These are phyloP conservation scores for Onychorhynchus coronatus DNA, from an alignment of 2,113 vertebrate species.

Conservation along the genomic window DNA sequence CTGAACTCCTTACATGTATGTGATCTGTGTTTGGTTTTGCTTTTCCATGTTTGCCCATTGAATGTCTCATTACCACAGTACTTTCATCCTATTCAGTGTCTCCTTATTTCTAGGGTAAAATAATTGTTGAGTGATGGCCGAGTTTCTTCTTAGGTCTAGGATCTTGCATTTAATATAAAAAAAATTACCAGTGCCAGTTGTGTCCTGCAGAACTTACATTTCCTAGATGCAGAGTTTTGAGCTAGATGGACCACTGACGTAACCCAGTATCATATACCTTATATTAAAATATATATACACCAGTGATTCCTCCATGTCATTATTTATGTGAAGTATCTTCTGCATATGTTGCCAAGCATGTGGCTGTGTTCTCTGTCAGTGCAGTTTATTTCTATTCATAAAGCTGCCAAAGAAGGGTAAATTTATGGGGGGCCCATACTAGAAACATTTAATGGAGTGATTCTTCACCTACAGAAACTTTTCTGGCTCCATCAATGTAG, in stretches of 20 bases:
- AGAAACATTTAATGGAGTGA: not conserved
- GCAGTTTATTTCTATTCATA: not conserved
- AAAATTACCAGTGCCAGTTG: not conserved
- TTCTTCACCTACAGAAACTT: not conserved
- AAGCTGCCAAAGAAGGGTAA: not conserved
- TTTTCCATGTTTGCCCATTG: not conserved
- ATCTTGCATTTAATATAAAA: not conserved
- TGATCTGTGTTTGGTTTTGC: not conserved
- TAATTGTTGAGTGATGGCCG: not conserved
- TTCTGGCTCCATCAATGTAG: not conserved
- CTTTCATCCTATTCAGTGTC: not conserved
- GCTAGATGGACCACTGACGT: not conserved
- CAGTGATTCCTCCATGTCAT: not conserved
- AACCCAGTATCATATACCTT: not conserved
- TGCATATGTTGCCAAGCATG: not conserved
- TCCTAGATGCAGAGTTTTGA: not conserved
- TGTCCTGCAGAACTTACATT: not conserved
- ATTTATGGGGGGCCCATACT: not conserved
- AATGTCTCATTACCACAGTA: not conserved
- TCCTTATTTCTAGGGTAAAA: not conserved
- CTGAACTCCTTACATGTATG: fast-evolving
- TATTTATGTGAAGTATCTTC: not conserved
- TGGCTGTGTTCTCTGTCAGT: not conserved
- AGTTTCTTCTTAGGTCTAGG: not conserved
- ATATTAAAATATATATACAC: not conserved